Base-by-base conservation (phyloP, 1,140 invertebrate species). In the Drosophila repletoides region DNA sequence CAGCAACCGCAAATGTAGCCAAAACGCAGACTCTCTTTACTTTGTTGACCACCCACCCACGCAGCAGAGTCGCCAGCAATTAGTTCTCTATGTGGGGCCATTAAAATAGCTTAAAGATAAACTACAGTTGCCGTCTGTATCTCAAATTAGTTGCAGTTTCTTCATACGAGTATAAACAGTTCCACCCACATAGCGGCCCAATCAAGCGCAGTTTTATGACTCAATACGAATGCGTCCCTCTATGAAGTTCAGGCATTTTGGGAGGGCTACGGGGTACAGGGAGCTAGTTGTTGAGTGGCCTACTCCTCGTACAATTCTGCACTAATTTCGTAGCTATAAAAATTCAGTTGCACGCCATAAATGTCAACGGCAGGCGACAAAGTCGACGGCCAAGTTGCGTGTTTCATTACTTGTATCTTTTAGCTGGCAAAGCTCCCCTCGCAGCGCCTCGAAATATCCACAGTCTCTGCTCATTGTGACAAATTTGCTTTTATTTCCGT, bases 251-350 rank as follows among this genome's bases (percentile, higher is more conserved):
- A 60, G 70, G 60, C 75, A 59, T 48, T 67, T 36, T 17, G 3
- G 12, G 2, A 19, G 12, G n/a, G 9, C 0, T 9, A 1, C 3
- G 9, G 7, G 22, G 5, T 10, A 17, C n/a, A 19, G 9, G n/a
- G 2, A 28, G 53, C 15, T n/a, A 38, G 38, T 10, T n/a, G 40
- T 14, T 31, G 40, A 56, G 31, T 38, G 41, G 38, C 31, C 64
- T 53, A 52, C 43, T n/a, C n/a, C n/a, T n/a, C n/a, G n/a, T 38
- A 71, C 63, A 86, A 74, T 65, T 72, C 74, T 66, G 71, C 66
- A 84, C 79, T 84, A 84, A 84, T 84, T 84, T 84, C 59, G 72
- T 52, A 51, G 74, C 71, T 36, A 86, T 84, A 86, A 86, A 84
- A 84, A 76, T 86, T 86, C 79, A 68, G 83, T 86, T 84, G 71